Evolutionary conservation across 1,140 invertebrate genomes (phyloP).

Genomic region (Drosophila persimilis): DNA sequence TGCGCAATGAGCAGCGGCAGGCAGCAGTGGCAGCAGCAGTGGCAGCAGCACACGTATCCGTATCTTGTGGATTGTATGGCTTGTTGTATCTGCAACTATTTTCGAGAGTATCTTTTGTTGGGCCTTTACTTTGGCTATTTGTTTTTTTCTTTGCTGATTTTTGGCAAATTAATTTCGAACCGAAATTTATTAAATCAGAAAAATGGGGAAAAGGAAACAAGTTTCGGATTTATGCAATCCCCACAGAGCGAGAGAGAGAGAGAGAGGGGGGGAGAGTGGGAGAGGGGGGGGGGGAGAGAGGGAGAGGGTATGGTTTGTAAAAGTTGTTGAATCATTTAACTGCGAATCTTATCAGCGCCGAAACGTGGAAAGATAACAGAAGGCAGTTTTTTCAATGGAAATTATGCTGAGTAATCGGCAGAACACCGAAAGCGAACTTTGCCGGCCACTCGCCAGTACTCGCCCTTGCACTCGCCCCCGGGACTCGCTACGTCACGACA

Average conservation of each 20-base stretch:
- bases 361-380: constrained; percentile 1
- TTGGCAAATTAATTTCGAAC: constrained; percentile 47
- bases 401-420: constrained; percentile 19
- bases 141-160: constrained; percentile 37
- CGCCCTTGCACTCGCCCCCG: too few species aligned
- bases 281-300: too few species aligned
- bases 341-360: constrained; percentile 23
- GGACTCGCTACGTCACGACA: too few species aligned
- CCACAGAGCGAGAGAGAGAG: too few species aligned
- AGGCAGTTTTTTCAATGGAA: not conserved
- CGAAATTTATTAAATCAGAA: constrained; percentile 50
- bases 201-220: constrained; percentile 46
- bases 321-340: constrained; percentile 35
- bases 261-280: too few species aligned
- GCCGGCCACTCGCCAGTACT: too few species aligned
- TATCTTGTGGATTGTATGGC: not conserved
- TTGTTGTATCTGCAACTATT: constrained; percentile 43
- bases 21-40: constrained; percentile 8
- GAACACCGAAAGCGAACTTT: too few species aligned
- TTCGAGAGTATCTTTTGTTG: constrained; percentile 40
- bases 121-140: constrained; percentile 20
- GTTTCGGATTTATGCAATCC: constrained; percentile 50
- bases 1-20: constrained; percentile 64
- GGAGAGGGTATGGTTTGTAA: constrained; percentile 9
- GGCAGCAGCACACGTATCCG: constrained; percentile 8